Percentiles rank a stretch among this genome's conserved stretches.
Evolutionary conservation across 2,113 vertebrate genomes (phyloP).

Genomic region (Paraplagusia blochii): DNA sequence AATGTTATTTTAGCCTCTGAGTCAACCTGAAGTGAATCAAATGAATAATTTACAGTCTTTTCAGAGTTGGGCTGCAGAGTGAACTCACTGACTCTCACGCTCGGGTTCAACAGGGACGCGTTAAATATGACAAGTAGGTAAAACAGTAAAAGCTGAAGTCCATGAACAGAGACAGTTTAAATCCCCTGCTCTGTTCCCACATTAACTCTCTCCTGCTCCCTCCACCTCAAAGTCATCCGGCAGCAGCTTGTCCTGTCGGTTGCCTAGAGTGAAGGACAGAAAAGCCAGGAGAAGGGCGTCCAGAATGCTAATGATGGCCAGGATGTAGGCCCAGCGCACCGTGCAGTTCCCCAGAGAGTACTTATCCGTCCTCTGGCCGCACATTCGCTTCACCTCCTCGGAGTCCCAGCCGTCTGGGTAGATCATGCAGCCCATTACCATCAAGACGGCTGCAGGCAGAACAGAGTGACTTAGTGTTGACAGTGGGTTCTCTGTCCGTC

Average conservation of each 20-base stretch:
- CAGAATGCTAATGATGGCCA: conserved; percentile 93
- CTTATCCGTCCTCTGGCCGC: conserved; percentile 88
- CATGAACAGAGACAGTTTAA: not conserved
- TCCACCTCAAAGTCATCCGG: conserved; percentile 90
- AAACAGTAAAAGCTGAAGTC: not conserved
- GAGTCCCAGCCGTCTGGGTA: conserved; percentile 97
- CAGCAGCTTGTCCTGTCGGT: conserved; percentile 91
- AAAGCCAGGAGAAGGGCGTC: conserved; percentile 89
- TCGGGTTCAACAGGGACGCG: no score
- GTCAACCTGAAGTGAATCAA: no score
- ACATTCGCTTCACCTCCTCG: conserved; percentile 86
- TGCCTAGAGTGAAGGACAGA: conserved; percentile 91
- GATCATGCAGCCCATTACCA: conserved; percentile 93
- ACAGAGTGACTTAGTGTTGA: conserved; percentile 2
- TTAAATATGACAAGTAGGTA: not conserved
- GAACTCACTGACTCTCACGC: no score
- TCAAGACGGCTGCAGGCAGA: conserved; percentile 78
- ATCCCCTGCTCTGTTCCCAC: not conserved
- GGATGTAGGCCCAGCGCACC: conserved; percentile 97
- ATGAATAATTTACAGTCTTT: no score
- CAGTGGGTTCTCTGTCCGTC: conserved; percentile 16
- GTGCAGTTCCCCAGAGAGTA: conserved; percentile 93
- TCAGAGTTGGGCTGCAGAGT: no score
- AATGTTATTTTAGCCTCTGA: no score
- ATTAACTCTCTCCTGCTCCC: conserved; percentile 69